These are phyloP conservation scores for Halcyon chelicuti DNA, from an alignment of 2,797 vertebrate species.

Conservation along the genomic window DNA sequence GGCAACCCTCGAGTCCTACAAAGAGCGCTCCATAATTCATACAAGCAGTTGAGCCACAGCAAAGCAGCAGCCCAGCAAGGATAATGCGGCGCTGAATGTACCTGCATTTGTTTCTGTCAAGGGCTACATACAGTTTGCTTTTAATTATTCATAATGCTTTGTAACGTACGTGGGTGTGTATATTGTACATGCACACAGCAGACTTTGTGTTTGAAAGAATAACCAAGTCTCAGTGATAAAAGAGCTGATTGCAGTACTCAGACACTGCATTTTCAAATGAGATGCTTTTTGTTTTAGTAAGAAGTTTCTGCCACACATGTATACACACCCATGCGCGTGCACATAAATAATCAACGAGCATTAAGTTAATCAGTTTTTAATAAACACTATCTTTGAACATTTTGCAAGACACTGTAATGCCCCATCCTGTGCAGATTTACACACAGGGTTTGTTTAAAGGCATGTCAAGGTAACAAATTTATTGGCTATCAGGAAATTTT, in stretches of 20 bases:
- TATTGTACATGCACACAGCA: neutral
- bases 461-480: neutral
- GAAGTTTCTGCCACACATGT: neutral
- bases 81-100: neutral
- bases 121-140: neutral
- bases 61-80: neutral
- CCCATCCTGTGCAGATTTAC: neutral
- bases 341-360: neutral
- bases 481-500: neutral
- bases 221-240: neutral
- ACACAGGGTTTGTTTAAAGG: neutral
- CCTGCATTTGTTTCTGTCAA: neutral
- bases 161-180: neutral
- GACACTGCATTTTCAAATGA: neutral
- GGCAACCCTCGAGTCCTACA: neutral
- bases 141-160: neutral
- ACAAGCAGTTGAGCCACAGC: neutral
- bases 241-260: neutral
- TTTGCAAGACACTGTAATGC: neutral
- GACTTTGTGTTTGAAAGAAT: neutral
- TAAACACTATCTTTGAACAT: neutral
- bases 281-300: neutral
- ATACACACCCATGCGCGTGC: neutral
- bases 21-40: neutral
- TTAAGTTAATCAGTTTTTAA: neutral